phyloP scores from a whole-genome alignment of 2,888 invertebrate species.

The Bombylius major region DNA sequence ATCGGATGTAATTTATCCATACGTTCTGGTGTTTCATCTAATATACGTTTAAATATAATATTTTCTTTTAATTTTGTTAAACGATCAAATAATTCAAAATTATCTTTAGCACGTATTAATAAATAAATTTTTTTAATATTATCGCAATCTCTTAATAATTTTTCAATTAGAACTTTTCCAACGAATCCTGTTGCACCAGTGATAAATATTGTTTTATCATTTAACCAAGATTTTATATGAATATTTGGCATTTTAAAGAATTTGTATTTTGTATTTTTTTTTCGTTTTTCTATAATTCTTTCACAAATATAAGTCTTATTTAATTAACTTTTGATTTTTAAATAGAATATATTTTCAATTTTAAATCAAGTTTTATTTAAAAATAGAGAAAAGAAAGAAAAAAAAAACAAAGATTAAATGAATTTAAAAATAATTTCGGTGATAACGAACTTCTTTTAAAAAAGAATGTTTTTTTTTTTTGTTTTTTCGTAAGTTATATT shows the following conservation, averaged over 20 bases:
- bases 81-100: slow-evolving; percentile 3
- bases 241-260: background rate
- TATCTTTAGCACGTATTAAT: slow-evolving; percentile 10
- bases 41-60: slow-evolving; percentile 6
- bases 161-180: slow-evolving; percentile 21
- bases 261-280: no score
- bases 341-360: no score
- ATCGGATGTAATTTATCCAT: slow-evolving; percentile 12
- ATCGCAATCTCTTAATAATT: slow-evolving; percentile 17
- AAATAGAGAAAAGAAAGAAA: no score
- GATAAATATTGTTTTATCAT: slow-evolving; percentile 16
- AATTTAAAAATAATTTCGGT: no score
- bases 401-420: no score
- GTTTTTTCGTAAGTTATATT: no score
- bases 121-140: slow-evolving; percentile 15
- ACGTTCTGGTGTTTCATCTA: background rate
- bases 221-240: slow-evolving; percentile 10
- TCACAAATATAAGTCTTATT: no score
- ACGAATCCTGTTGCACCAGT: slow-evolving; percentile 21
- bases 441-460: no score
- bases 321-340: no score
- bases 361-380: no score
- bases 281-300: no score
- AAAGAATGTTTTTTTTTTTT: no score
- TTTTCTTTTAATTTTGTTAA: slow-evolving; percentile 9